Base-by-base conservation (phyloP, 2,113 vertebrate genomes). In the Tragelaphus buxtoni region DNA sequence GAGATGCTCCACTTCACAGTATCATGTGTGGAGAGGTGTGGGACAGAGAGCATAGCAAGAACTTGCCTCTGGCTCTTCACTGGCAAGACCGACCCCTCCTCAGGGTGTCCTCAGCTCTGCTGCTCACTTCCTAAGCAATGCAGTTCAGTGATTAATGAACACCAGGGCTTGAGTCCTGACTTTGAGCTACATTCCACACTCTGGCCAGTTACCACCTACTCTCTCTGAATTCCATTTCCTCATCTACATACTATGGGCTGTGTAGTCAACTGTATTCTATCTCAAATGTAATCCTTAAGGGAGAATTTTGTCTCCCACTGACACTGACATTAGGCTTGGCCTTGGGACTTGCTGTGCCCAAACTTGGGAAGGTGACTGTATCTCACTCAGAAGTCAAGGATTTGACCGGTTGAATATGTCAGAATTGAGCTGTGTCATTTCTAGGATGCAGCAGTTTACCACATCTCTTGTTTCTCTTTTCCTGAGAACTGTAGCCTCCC, bases 11-110 rank as follows among this genome's bases (percentile, higher is more conserved):
- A 12, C 1, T 18, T 76, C 11, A 2, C 11, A 61, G n/a, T 13
- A 26, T 9, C 3, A 45, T 26, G 65, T 16, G 2, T 69, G 5
- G 20, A 53, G 22, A 55, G 8, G 14, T 3, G 6, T 10, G 39
- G 26, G 10, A 12, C 12, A 11, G 0, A 5, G 9, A 45, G 7
- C 16, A 13, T 0, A 10, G 17, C 26, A 3, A 22, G 53, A 24
- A 17, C 11, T 9, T 18, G 17, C 3, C 20, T 58, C n/a, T 32
- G 20, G 5, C 35, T 63, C 24, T 26, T 18, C 14, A 1, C 2
- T 7, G 7, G 5, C 4, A 2, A 49, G 1, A 1, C 3, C 11
- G 7, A 24, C 18, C 30, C 81, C 28, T 55, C 2, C 35, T 47
- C 2, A 5, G 61, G 53, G 32, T 13, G 4, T 2, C 4, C 4